Evolutionary conservation across 2,113 vertebrate genomes (phyloP), one percentile per base, ranked within the genome.

Genomic region (Girardinichthys multiradiatus): DNA sequence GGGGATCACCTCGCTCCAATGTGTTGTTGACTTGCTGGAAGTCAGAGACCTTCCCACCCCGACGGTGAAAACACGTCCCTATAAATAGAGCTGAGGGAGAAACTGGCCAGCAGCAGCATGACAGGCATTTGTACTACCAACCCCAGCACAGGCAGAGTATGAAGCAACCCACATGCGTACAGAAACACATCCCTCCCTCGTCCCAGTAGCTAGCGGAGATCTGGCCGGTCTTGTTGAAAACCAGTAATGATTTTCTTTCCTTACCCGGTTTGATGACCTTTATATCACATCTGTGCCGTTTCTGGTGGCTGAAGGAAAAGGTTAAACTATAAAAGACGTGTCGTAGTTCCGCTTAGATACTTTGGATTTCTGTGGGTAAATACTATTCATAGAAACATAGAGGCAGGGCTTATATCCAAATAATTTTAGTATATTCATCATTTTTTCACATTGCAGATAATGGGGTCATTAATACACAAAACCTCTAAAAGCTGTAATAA

Each of bases 81-180:
- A 93, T 91, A 92, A 91, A 92, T 93, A 93, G 89, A 87, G 79
- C 70, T 33, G 65, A 30, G 74, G 78, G 80, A 84, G 83, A 68
- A 72, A 64, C 71, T 45, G 69, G 73, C 83, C 79, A 45, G 35
- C 79, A 68, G 72, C 77, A 92, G 89, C 89, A 92, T 90, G 91
- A 87, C 78, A 86, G 76, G 87, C 90, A 91, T 91, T 72, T 35
- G 15, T 82, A 86, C 77, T 88, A 85, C 81, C 76, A 80, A 85
- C 81, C 82, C 48, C 81, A 77, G 62, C 64, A 68, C 75, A 73
- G 70, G 68, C 62, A 35, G 71, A 63, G 27, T n/a, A 8, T 70
- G 65, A 51, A 2, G 30, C 69, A 70, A 51, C 51, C 17, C 64
- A 76, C 69, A 26, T 11, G 13, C 24, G 15, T 24, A 72, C 66